Conservation (phyloP, 2,113 vertebrate genomes). For the Tenrec ecaudatus region DNA sequence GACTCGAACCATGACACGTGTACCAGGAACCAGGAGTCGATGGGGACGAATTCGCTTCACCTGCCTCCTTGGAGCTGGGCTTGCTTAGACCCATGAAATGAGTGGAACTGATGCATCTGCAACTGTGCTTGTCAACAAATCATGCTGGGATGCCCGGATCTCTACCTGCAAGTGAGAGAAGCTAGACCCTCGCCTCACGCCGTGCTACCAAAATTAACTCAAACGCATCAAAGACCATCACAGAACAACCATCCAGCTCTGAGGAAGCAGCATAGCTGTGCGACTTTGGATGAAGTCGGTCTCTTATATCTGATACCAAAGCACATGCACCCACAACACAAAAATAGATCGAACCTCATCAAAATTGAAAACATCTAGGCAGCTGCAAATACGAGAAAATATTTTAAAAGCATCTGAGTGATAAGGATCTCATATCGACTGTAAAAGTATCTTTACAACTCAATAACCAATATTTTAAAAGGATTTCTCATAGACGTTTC, state of each 20-base stretch:
- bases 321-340: not conserved
- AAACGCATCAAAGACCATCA: not conserved
- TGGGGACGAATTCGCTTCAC: not conserved
- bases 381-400: too few relatives aligned
- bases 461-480: not conserved
- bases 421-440: not conserved
- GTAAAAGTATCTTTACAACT: not conserved
- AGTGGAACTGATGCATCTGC: not conserved
- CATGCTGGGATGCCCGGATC: not conserved
- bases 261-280: not conserved
- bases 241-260: not conserved
- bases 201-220: not conserved
- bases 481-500: not conserved
- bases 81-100: not conserved
- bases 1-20: not conserved
- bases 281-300: not conserved
- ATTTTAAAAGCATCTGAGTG: too few relatives aligned
- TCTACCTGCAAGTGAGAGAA: not conserved
- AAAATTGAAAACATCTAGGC: not conserved
- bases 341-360: not conserved
- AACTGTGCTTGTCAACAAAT: not conserved
- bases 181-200: not conserved
- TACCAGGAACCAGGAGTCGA: not conserved
- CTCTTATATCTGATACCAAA: not conserved
- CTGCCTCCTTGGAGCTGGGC: not conserved